phyloP scores from a whole-genome alignment of 2,888 invertebrate species.

The Cactoblastis cactorum region DNA sequence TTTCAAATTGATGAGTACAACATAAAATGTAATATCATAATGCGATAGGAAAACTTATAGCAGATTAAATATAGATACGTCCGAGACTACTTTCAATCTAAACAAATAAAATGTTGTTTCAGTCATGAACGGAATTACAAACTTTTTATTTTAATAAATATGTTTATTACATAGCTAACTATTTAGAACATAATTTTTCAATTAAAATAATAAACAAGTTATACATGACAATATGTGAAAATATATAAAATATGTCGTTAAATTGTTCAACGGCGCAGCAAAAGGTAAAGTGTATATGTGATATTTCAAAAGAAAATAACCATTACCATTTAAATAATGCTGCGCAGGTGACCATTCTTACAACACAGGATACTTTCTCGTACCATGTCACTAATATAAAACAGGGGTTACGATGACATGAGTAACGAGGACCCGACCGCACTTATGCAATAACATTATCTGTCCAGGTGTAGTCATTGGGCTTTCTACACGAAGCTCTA shows the following conservation, averaged over 20 bases:
- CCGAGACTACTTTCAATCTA: conserved; percentile 39
- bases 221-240: conserved; percentile 48
- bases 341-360: not conserved
- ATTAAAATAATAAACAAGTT: conserved; percentile 53
- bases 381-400: conserved; percentile 8
- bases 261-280: conserved; percentile 34
- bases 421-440: not conserved
- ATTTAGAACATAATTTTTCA: conserved; percentile 49
- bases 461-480: not conserved
- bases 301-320: not conserved
- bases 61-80: conserved; percentile 44
- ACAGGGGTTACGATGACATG: conserved; percentile 3
- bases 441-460: not conserved
- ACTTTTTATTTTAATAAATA: conserved; percentile 38
- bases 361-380: not conserved
- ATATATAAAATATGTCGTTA: conserved; percentile 45
- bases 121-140: conserved; percentile 38
- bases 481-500: conserved; percentile 10
- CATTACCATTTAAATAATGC: not conserved
- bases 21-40: conserved; percentile 54
- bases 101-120: conserved; percentile 39
- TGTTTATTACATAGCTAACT: conserved; percentile 43
- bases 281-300: not conserved
- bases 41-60: conserved; percentile 52
- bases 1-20: conserved; percentile 28